phyloP scores from a whole-genome alignment of 2,888 invertebrate genomes.

The Drosophila merina region DNA sequence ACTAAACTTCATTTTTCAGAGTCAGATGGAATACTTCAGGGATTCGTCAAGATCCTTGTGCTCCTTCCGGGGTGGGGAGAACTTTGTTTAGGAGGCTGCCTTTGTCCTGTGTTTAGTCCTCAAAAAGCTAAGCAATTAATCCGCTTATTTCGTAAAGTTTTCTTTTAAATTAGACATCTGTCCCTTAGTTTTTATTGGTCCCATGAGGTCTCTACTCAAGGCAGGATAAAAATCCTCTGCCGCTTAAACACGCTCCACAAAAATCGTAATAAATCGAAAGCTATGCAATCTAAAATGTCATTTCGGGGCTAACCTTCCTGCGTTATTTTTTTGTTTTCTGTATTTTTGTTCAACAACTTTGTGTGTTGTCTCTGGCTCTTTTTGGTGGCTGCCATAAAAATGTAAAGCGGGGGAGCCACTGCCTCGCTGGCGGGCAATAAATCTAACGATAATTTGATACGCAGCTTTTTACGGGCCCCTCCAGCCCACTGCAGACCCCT shows the following conservation, averaged over 20 bases:
- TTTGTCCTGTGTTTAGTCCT: no score
- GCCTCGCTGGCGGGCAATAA: conserved; percentile 46
- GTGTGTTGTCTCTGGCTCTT: not conserved
- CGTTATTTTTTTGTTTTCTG: not conserved
- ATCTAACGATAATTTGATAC: conserved; percentile 67
- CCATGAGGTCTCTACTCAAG: not conserved
- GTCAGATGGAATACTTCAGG: not conserved
- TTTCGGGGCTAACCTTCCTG: not conserved
- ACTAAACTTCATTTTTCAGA: not conserved
- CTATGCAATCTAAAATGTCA: not conserved
- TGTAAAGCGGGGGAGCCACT: conserved; percentile 17
- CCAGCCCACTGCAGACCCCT: not conserved
- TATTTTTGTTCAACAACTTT: conserved; percentile 3
- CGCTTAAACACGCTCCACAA: not conserved
- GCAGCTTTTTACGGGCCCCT: conserved; percentile 50
- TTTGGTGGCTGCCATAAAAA: conserved; percentile 11
- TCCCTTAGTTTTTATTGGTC: not conserved
- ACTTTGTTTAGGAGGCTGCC: no score
- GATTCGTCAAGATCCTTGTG: no score
- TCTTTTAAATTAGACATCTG: not conserved
- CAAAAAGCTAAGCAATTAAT: not conserved
- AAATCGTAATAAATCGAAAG: conserved; percentile 7
- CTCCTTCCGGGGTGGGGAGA: no score
- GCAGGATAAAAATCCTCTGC: not conserved
- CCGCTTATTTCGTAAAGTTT: not conserved